Evolutionary conservation across 2,113 vertebrate species (phyloP).

Genomic region (Saimiri boliviensis): DNA sequence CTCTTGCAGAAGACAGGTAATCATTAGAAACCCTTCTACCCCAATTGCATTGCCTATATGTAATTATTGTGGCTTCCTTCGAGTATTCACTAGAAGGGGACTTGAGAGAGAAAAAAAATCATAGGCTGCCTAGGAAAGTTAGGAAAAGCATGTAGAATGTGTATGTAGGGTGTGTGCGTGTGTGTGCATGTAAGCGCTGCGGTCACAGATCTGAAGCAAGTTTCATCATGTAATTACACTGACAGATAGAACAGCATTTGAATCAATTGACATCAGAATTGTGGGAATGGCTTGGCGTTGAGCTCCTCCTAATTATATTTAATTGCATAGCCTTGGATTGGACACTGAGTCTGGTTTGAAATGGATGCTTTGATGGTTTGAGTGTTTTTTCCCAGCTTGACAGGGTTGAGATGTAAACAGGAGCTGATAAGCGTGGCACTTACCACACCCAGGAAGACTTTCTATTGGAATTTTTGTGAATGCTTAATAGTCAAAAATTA

Average conservation of each 20-base stretch:
- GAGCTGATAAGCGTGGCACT: slow-evolving; percentile 38
- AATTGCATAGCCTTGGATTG: slow-evolving; percentile 32
- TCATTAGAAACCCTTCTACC: accelerated
- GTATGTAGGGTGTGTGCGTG: background rate
- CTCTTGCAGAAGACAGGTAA: background rate
- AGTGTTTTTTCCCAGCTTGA: slow-evolving; percentile 58
- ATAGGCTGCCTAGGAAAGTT: background rate
- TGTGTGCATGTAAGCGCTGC: background rate
- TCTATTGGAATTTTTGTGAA: slow-evolving; percentile 45
- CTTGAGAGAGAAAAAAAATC: background rate
- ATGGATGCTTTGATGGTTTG: slow-evolving; percentile 26
- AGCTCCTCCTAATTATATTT: slow-evolving; percentile 48
- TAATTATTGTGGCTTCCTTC: background rate
- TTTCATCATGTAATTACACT: background rate
- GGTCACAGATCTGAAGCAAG: background rate
- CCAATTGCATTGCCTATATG: accelerated
- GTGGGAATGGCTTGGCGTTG: background rate
- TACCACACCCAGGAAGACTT: background rate
- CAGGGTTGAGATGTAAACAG: slow-evolving; percentile 41
- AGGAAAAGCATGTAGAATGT: accelerated
- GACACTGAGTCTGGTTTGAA: slow-evolving; percentile 40
- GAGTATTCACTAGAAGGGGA: background rate
- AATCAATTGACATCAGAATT: background rate
- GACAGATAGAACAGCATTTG: background rate
- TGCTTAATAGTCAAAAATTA: background rate